Conservation (phyloP, 2,113 vertebrate genomes). For the Tachuris rubrigastra region DNA sequence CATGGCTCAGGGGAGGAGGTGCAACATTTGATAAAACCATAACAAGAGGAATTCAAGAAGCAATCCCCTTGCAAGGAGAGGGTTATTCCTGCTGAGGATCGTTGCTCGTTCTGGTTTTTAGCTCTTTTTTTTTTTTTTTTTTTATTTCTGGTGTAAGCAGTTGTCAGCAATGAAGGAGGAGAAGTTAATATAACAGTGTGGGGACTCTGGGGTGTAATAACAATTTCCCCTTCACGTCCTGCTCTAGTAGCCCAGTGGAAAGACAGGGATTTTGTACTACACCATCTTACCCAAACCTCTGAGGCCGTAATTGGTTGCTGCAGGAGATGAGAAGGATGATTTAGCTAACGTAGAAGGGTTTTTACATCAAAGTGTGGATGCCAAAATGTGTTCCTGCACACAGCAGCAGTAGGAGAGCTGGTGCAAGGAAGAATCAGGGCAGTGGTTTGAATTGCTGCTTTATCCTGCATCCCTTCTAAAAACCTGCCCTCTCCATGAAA, state of each 20-base stretch:
- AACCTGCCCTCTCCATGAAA: background rate
- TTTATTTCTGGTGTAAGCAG: background rate
- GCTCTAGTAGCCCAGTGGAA: background rate
- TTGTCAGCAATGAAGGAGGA: background rate
- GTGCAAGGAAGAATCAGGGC: background rate
- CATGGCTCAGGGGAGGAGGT: background rate
- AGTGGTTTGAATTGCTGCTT: background rate
- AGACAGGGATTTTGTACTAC: background rate
- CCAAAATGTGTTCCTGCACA: background rate
- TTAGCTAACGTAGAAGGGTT: background rate
- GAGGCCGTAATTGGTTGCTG: background rate
- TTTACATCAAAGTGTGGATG: background rate
- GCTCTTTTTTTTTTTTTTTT: background rate
- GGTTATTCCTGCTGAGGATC: background rate
- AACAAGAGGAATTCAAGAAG: background rate
- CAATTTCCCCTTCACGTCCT: fast-evolving
- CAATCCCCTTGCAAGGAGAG: background rate
- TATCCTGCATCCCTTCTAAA: background rate
- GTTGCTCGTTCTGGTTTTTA: background rate
- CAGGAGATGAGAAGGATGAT: background rate
- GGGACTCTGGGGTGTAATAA: background rate
- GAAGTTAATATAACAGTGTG: background rate
- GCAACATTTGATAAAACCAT: background rate
- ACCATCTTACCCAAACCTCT: background rate
- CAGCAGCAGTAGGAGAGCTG: background rate